Evolutionary conservation across 2,888 invertebrate genomes (phyloP), one percentile per base, ranked within the genome.

Genomic region (Chesias legatella): DNA sequence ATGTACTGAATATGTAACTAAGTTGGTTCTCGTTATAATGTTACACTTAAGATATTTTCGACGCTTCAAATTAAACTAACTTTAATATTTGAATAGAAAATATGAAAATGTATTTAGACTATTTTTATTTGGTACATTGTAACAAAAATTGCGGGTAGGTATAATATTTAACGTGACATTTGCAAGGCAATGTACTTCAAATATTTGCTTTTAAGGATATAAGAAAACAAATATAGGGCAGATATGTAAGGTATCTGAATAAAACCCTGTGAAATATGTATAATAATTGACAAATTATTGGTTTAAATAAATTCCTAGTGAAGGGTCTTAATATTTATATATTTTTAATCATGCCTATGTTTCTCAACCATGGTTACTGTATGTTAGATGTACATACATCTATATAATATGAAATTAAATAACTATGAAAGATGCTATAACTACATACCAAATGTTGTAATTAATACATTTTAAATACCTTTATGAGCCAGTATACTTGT

Each of bases 201-300:
- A 17, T 17, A 17, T 17, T 17, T 17, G 13, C 13, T 17, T 17
- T 17, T 2, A 3, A 17, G 13, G 13, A 17, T 17, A 44, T 5
- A 17, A 17, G 13, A 3, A 5, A 17, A 17, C 13, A 17, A 17
- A 17, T 5, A 51, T 11, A 1, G 21, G 55, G 55, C 58, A 55
- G 49, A 43, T 60, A 74, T 66, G 61, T 29, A 63, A 70, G 73
- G 76, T 81, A 80, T 79, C 75, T 77, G 58, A 53, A 65, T 74
- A 79, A 79, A 77, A 84, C 86, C 86, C 85, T 86, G 86, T 84
- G 80, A 74, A 77, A 72, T 66, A 66, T 47, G 43, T 43, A 39
- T 45, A 53, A 60, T 85, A 86, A 86, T 86, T 86, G 86, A 86
- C 86, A 60, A 84, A 79, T 73, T 71, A 85, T 84, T 76, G 73